Base-by-base conservation (phyloP, 2,113 vertebrate genomes). In the Hylia prasina region DNA sequence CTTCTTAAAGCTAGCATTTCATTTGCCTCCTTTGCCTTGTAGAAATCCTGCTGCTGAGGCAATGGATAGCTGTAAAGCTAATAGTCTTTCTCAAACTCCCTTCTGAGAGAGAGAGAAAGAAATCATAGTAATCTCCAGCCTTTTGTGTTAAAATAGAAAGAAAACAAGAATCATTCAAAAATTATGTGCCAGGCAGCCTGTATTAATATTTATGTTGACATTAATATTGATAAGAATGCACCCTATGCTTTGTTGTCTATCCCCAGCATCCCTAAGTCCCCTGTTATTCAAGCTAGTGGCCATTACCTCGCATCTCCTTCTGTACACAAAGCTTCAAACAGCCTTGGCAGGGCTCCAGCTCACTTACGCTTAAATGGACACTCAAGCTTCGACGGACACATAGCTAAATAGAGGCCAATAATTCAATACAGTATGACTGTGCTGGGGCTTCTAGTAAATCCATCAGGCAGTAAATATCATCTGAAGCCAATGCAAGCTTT, bases 401-500 rank as follows among this genome's bases (percentile, higher is more conserved):
- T 97, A 98, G 97, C 98, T 98, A 98, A 98, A 98, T 97, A 98
- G 97, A 97, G 97, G 97, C 98, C 98, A 98, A 98, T 98, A 98
- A 98, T 98, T 98, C 98, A 98, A 98, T 98, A 98, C 97, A 98
- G 97, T 98, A 97, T 96, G 98, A 97, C 98, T 98, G 97, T 98
- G 98, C 97, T 90, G 97, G 96, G 97, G 97, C 97, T 98, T 97
- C 98, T 98, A 98, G 98, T 98, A 98, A 98, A 98, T 98, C 98
- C 98, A 98, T 98, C 98, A 98, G 98, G 98, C 97, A 98, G 98
- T 98, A 98, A 98, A 98, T 98, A 98, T 98, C 98, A 98, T 98
- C 98, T 98, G 97, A 98, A 98, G 97, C 98, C 98, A 98, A 98
- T 97, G 97, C 97, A 98, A 98, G 98, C 98, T 98, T 98, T 98